Evolutionary conservation across 2,888 invertebrate species (phyloP).

Genomic region (Diplazon laetatorius): DNA sequence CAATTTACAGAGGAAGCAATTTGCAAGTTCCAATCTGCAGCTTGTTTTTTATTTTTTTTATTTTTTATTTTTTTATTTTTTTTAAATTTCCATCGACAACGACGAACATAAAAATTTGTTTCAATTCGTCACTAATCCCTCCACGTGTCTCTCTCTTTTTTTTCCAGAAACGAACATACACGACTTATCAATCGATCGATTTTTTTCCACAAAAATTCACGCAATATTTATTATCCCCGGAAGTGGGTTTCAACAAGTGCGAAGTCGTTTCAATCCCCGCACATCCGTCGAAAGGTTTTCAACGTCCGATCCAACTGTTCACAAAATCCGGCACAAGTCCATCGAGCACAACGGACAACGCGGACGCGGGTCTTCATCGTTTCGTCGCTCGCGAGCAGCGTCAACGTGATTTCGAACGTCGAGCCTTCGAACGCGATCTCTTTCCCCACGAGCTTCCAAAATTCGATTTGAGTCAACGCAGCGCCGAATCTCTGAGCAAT

Average conservation of each 20-base stretch:
- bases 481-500: slow-evolving; percentile 77
- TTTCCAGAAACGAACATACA: slow-evolving; percentile 91
- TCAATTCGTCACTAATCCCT: too few relatives aligned
- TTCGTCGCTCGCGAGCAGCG: slow-evolving; percentile 66
- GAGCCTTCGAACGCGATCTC: slow-evolving; percentile 73
- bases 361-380: slow-evolving; percentile 41
- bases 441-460: slow-evolving; percentile 72
- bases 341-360: slow-evolving; percentile 2
- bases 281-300: slow-evolving; percentile 94
- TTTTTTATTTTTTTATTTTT: slow-evolving; percentile 7
- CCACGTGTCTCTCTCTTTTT: too few relatives aligned
- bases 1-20: too few relatives aligned
- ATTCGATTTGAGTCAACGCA: slow-evolving; percentile 76
- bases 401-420: slow-evolving; percentile 68
- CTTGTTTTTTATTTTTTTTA: too few relatives aligned
- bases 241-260: slow-evolving; percentile 96
- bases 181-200: slow-evolving; percentile 93
- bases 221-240: slow-evolving; percentile 94
- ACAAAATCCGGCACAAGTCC: slow-evolving; percentile 74
- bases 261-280: slow-evolving; percentile 92
- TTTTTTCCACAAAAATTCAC: slow-evolving; percentile 96
- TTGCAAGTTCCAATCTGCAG: too few relatives aligned
- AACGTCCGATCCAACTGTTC: slow-evolving; percentile 89
- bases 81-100: background rate
- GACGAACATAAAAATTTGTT: too few relatives aligned